A percentile compares a stretch with the other conserved stretches of the same genome.
These are phyloP conservation scores for Saxidomus purpurata DNA, from an alignment of 1,140 invertebrate species.

Conservation along the genomic window DNA sequence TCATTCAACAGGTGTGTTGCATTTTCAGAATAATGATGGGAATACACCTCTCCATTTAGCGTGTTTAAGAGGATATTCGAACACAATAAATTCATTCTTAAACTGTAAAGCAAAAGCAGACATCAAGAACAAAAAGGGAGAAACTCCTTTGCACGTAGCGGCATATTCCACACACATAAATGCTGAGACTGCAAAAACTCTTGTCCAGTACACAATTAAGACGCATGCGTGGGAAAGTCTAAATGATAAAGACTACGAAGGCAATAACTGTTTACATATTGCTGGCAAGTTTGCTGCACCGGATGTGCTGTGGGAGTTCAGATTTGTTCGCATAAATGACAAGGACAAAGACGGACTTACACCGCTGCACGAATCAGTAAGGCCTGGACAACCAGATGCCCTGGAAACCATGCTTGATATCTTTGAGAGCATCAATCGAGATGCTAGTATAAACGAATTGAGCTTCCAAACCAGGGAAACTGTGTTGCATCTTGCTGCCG, in stretches of 20 bases:
- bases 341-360: slow-evolving; percentile 72
- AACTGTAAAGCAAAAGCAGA: slow-evolving; percentile 78
- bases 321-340: slow-evolving; percentile 79
- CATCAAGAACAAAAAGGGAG: slow-evolving; percentile 79
- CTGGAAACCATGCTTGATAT: slow-evolving; percentile 82
- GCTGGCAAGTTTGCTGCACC: slow-evolving; percentile 79
- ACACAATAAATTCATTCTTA: slow-evolving; percentile 78
- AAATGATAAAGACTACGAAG: slow-evolving; percentile 77
- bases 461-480: slow-evolving; percentile 74
- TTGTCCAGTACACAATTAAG: slow-evolving; percentile 81
- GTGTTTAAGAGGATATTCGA: slow-evolving; percentile 79
- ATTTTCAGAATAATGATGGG: slow-evolving; percentile 75
- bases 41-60: slow-evolving; percentile 86
- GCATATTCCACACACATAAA: slow-evolving; percentile 74
- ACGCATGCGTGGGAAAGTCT: slow-evolving; percentile 80
- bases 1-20: slow-evolving; percentile 67
- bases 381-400: slow-evolving; percentile 74
- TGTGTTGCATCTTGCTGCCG: slow-evolving; percentile 77
- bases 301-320: slow-evolving; percentile 81
- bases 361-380: slow-evolving; percentile 70
- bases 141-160: slow-evolving; percentile 80
- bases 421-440: slow-evolving; percentile 80
- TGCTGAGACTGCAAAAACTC: slow-evolving; percentile 72
- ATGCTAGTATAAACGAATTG: slow-evolving; percentile 79
- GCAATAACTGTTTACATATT: slow-evolving; percentile 82